Evolutionary conservation across 2,113 vertebrate genomes (phyloP), one percentile per base, ranked within the genome.

Genomic region (Lanius ludovicianus): DNA sequence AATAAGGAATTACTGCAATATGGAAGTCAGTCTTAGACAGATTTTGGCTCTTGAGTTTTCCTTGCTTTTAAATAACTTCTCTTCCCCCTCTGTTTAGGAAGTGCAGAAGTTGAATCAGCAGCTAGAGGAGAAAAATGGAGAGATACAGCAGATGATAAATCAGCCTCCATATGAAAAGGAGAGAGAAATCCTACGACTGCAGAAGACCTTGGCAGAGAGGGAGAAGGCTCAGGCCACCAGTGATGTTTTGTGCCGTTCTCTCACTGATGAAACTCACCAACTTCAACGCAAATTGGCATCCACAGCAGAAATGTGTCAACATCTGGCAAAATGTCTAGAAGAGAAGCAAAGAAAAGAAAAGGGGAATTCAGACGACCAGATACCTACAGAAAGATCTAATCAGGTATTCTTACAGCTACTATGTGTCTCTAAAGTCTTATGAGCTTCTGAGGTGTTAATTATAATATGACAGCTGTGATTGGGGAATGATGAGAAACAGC

Each of bases 301-400:
- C 62, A 99, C 99, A 0, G 98, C 99, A 67, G 98, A 98, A 96
- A 99, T 99, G 98, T 99, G 99, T 87, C 98, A 99, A 91, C 98
- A 99, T 24, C 98, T 99, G 84, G 98, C 99, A 94, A 97, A 70
- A 24, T 97, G 98, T 78, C 97, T 99, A 84, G 99, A 99, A 90
- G 98, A 95, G 24, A 97, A 92, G 39, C 98, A 98, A 86, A 95
- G 74, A 11, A 97, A 79, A 30, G 87, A 88, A 4, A 94, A 84
- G 37, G 65, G 60, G 9, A 56, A 67, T 30, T 27, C 33, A 19
- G 97, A 97, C 62, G 69, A 95, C 39, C 78, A 69, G 84, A 67
- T 44, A 59, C 41, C 76, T 55, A 82, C 68, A 4, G 92, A 96
- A 70, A 97, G 87, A 31, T 65, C 85, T 4, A 94, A 93, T 59